Percentiles rank a stretch among this genome's conserved stretches.
Conservation (phyloP, 2,888 invertebrate species). For the Ischnura elegans region DNA sequence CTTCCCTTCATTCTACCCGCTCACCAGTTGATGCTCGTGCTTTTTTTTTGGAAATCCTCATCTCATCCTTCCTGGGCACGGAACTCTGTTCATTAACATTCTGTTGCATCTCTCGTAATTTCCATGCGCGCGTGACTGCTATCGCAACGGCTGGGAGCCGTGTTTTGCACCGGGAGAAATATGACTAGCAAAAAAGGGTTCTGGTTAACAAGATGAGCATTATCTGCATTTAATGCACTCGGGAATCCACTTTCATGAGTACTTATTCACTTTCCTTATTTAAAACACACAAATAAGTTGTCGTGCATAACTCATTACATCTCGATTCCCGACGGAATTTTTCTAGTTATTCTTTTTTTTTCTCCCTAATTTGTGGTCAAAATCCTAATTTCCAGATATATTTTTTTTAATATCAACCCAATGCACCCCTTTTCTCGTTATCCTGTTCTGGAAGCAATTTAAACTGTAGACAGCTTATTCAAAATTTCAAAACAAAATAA, state of each 20-base stretch:
- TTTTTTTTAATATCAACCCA: too few relatives aligned
- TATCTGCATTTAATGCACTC: background rate
- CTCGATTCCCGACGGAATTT: too few relatives aligned
- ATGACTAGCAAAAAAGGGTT: background rate
- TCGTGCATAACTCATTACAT: too few relatives aligned
- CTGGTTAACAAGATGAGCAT: conserved; percentile 4
- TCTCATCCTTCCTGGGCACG: background rate
- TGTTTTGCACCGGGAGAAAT: background rate
- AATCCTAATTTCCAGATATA: too few relatives aligned
- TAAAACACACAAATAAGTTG: too few relatives aligned
- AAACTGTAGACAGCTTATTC: too few relatives aligned
- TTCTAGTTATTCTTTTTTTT: too few relatives aligned
- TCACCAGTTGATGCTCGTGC: background rate
- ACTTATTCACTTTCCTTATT: background rate
- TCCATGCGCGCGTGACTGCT: background rate
- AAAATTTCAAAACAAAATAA: too few relatives aligned
- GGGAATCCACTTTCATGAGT: background rate
- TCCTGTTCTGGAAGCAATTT: too few relatives aligned
- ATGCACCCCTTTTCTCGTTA: too few relatives aligned
- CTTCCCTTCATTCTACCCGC: background rate
- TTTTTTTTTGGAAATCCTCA: background rate
- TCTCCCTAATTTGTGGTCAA: too few relatives aligned
- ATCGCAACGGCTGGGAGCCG: background rate
- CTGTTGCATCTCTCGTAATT: conserved; percentile 8
- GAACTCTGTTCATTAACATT: conserved; percentile 5